Conservation (phyloP, 2,797 vertebrate species). For the Semotilus atromaculatus region DNA sequence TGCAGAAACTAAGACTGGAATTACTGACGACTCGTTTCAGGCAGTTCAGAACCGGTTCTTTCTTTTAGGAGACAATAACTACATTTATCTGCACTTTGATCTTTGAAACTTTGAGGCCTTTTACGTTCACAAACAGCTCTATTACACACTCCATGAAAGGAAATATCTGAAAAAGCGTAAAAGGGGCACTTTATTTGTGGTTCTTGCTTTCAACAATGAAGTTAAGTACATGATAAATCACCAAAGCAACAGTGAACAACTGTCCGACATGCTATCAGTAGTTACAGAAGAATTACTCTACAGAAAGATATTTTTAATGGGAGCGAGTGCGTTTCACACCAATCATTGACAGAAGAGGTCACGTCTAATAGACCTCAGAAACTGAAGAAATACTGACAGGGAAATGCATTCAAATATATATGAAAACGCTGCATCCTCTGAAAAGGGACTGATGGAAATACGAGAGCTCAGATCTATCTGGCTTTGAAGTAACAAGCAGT, state of each 20-base stretch:
- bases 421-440: constrained; percentile 29
- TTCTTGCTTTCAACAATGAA: neutral
- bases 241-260: neutral
- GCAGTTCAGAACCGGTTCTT: neutral
- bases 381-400: neutral
- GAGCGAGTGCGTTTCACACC: neutral
- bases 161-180: neutral
- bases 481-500: constrained; percentile 44
- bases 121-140: neutral
- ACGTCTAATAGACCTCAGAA: neutral
- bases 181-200: neutral
- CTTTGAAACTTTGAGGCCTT: neutral
- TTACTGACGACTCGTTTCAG: neutral
- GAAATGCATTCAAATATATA: constrained; percentile 24
- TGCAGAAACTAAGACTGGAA: neutral
- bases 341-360: neutral
- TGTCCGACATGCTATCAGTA: neutral
- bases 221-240: neutral
- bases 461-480: constrained; percentile 20
- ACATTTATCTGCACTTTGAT: neutral
- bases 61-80: neutral
- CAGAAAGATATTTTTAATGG: neutral
- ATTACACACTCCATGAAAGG: neutral
- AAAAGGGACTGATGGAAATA: constrained; percentile 13
- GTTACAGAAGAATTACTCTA: neutral